Base-by-base conservation (phyloP, 64 coral and sea anemone species). In the Actinia equina region DNA sequence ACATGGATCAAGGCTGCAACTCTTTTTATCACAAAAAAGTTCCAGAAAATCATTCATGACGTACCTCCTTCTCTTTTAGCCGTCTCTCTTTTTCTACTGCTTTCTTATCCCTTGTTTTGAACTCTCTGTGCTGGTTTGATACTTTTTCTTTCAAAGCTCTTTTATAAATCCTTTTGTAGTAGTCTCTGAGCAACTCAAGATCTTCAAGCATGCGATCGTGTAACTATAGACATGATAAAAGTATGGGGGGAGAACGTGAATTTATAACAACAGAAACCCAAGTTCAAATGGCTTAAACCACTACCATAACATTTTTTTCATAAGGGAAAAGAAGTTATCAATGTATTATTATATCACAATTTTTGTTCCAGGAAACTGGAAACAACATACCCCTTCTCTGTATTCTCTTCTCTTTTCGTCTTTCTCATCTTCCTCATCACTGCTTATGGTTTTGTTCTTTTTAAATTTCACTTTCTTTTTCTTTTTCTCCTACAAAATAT, bases 81-180 rank as follows among this genome's bases (percentile, higher is more conserved):
- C 51, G 9, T 87, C 79, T 92, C 53, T 46, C 41, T 83, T 77
- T 51, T 45, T 71, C 85, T 23, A 85, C 43, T n/a, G 53, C 6
- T 57, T 92, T 56, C 14, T 6, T 9, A 19, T 83, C 17, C 23
- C 77, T 64, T 26, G 19, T 13, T 74, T 87, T 85, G 19, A 87
- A 65, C n/a, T 51, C 53, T 52, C 52, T 87, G 10, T 76, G 78
- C 15, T 92, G 90, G 7, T 83, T 77, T 7, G 52, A 45, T 44
- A 92, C 84, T 83, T 92, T 92, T 44, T 92, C 90, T 17, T 86
- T 77, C 17, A 92, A 83, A 43, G 90, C 90, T 43, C 84, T 92
- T 17, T 86, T 87, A 51, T 92, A 92, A 26, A 87, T 86, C 27
- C 77, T 63, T 44, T 92, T 92, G 64, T 87, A 87, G 27, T 92